A percentile compares a stretch with the other conserved stretches of the same genome.
Evolutionary conservation across 2,113 vertebrate species (phyloP).

Genomic region (Noctilio leporinus): DNA sequence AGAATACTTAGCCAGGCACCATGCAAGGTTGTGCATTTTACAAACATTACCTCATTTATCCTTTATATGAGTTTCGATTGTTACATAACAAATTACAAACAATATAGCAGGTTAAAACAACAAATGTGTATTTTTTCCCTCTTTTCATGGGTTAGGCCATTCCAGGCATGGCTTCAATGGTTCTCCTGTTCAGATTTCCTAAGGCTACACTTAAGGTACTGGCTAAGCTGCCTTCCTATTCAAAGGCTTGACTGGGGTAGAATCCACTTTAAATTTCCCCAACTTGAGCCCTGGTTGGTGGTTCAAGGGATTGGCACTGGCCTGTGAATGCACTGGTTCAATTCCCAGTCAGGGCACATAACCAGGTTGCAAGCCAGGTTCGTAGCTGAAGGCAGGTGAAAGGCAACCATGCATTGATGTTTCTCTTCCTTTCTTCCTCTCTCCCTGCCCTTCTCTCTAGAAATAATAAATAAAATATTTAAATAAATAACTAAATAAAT

Average conservation of each 20-base stretch:
- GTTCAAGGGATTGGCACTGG: too few species aligned
- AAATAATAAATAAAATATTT: too few species aligned
- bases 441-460: too few species aligned
- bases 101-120: not conserved
- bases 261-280: not conserved
- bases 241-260: not conserved
- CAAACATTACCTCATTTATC: not conserved
- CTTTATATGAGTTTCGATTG: not conserved
- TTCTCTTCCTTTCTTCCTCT: too few species aligned
- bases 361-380: too few species aligned
- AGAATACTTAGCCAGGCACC: not conserved
- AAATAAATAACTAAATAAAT: too few species aligned
- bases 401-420: too few species aligned
- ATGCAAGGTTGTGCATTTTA: not conserved
- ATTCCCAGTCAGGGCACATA: too few species aligned
- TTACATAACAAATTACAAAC: not conserved
- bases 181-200: not conserved
- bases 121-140: not conserved
- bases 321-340: too few species aligned
- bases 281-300: too few species aligned
- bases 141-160: not conserved
- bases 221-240: not conserved
- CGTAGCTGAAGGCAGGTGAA: too few species aligned
- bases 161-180: not conserved
- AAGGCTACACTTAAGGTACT: not conserved